Percentiles rank a stretch among this genome's conserved stretches.
Evolutionary conservation across 2,888 invertebrate genomes (phyloP).

Genomic region (Aphelenchoides bicaudatus): DNA sequence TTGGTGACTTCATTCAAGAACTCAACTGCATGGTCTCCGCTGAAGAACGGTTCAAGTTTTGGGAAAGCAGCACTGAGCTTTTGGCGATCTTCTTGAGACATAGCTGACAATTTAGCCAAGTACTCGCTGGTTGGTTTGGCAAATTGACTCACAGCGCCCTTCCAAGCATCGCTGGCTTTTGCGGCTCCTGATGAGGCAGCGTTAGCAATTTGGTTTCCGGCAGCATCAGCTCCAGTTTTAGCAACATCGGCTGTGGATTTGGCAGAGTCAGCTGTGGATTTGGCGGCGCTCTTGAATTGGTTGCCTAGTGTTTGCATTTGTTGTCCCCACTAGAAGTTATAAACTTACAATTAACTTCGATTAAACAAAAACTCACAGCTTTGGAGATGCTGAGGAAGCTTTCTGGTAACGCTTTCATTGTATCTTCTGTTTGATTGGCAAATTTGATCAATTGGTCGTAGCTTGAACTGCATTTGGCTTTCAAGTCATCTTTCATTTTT

Average conservation of each 20-base stretch:
- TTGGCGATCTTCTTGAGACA: not conserved
- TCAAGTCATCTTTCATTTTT: not conserved
- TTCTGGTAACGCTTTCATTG: conserved; percentile 4
- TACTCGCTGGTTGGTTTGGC: not conserved
- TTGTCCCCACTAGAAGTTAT: not conserved
- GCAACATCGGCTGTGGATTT: not conserved
- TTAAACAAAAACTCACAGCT: not conserved
- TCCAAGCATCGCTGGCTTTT: too few species aligned
- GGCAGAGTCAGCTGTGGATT: not conserved
- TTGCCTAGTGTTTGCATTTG: not conserved
- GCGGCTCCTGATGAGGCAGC: too few species aligned
- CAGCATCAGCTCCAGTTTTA: not conserved
- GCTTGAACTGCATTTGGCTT: not conserved
- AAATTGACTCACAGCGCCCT: too few species aligned
- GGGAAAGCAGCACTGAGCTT: conserved; percentile 2
- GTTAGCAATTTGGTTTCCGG: not conserved
- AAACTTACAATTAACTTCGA: not conserved
- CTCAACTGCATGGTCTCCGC: not conserved
- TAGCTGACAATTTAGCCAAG: not conserved
- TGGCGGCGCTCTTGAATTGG: not conserved
- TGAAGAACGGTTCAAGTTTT: conserved; percentile 4
- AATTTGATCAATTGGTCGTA: not conserved
- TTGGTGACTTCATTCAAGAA: conserved; percentile 1
- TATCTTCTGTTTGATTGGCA: not conserved
- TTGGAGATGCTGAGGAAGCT: not conserved